Evolutionary conservation across 2,888 invertebrate genomes (phyloP).

Genomic region (Embidobia sp.): DNA sequence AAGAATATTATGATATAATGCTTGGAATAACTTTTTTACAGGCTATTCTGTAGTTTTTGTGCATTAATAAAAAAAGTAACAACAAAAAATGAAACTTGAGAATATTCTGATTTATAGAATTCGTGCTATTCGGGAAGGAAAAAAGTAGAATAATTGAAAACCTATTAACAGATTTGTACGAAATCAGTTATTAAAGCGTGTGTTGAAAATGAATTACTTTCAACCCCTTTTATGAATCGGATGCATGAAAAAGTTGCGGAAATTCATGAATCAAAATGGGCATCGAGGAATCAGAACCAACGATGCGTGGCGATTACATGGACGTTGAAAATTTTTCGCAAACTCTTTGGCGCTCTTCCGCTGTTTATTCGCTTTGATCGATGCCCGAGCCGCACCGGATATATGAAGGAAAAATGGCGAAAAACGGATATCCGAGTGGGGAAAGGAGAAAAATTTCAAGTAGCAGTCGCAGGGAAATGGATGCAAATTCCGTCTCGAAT

Average conservation of each 20-base stretch:
- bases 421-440: conserved; percentile 65
- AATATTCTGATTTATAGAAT: not conserved
- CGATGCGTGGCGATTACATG: conserved; percentile 55
- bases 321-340: conserved; percentile 62
- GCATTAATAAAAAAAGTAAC: conserved; percentile 18
- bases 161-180: not conserved
- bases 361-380: conserved; percentile 76
- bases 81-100: too few species aligned
- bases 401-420: conserved; percentile 62
- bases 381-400: conserved; percentile 69
- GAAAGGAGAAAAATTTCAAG: conserved; percentile 61
- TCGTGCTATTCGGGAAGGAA: too few species aligned
- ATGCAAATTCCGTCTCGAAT: conserved; percentile 43
- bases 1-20: too few species aligned
- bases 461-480: conserved; percentile 47
- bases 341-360: conserved; percentile 67
- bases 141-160: too few species aligned
- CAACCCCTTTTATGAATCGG: conserved; percentile 6
- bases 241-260: conserved; percentile 43
- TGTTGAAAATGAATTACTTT: conserved; percentile 31
- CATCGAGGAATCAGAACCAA: conserved; percentile 54
- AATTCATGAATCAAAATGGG: conserved; percentile 53
- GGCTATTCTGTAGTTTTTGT: too few species aligned
- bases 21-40: too few species aligned
- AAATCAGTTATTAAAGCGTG: conserved; percentile 16